Evolutionary conservation across 2,797 vertebrate genomes (phyloP), one percentile per base, ranked within the genome.

Genomic region (Parotocinclus haroldoi): DNA sequence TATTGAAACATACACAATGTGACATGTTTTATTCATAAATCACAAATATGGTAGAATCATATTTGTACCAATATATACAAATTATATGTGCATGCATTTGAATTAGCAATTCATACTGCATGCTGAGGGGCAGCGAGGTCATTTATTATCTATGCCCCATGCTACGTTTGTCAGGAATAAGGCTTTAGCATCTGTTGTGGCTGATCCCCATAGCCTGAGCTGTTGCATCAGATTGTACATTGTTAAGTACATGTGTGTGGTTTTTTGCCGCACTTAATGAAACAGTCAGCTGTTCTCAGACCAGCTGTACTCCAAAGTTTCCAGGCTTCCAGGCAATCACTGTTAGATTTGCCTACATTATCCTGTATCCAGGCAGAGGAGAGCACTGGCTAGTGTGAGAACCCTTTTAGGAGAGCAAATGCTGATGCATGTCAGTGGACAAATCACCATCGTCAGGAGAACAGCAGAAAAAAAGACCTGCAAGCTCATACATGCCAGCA

Each of bases 301-400:
- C 66, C 78, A 69, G 58, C 55, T 77, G 53, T 52, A 52, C 51
- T 63, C 48, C 61, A 61, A 63, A 14, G 50, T 56, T 68, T 64
- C 55, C 19, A 27, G 57, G 42, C 40, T 71, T 63, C 64, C 51
- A 56, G 62, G 72, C 71, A 67, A 64, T 57, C 50, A 65, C 63
- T 71, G 64, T 56, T 65, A 57, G 45, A 60, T n/a, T 18, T 75
- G 61, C 52, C 58, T 58, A 46, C 36, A 46, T 53, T 73, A 71
- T 64, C 63, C 72, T 71, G 68, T 75, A 73, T 73, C 78, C 56
- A 53, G 71, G 78, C 68, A 79, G 73, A 79, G 58, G 57, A 73
- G 58, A 57, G 62, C 17, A 58, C 14, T 16, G 44, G 61, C 49
- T 49, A 12, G 54, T 71, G 73, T 70, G 70, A 69, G 40, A 53